These are phyloP conservation scores for rabbit (Oryctolagus cuniculus) DNA, from an alignment of 2,113 vertebrate genomes.

Conservation along the genomic window mOryCun1.1 NC_091453.1:30986001-30986500, in stretches of 20 bases:
- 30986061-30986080: neutral
- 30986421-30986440: neutral
- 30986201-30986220: slow-evolving; percentile 38
- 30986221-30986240: neutral
- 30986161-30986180: neutral
- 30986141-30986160: neutral
- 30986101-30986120: neutral
- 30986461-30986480: neutral
- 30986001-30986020: slow-evolving; percentile 19
- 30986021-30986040: neutral
- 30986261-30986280: slow-evolving; percentile 11
- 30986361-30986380: neutral
- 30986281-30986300: neutral
- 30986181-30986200: neutral
- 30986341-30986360: neutral
- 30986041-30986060: neutral
- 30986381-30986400: slow-evolving; percentile 1
- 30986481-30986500: neutral
- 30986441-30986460: neutral
- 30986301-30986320: neutral
- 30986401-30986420: neutral
- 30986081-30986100: slow-evolving; percentile 28
- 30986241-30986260: slow-evolving; percentile 41
- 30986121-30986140: neutral
- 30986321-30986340: neutral